Evolutionary conservation across 2,113 vertebrate species (phyloP).

Genomic region (Fregata magnificens): DNA sequence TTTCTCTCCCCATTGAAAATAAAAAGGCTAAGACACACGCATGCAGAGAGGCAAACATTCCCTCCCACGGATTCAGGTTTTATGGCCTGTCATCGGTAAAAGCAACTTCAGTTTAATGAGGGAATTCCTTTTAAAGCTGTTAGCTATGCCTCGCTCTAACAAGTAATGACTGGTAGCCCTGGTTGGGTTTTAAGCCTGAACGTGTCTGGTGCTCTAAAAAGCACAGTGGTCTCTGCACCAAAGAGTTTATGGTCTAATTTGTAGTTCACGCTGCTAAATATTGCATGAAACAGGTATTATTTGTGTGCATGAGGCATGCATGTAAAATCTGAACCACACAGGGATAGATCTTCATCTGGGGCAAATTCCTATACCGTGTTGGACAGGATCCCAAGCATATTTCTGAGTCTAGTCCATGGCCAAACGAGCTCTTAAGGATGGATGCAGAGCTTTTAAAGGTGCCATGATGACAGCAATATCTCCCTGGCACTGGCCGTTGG

Average conservation of each 20-base stretch:
- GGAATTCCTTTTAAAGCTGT: constrained; percentile 40
- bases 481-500: background rate
- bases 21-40: background rate
- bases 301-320: background rate
- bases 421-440: background rate
- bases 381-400: background rate
- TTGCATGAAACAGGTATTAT: background rate
- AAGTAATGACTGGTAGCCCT: background rate
- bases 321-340: background rate
- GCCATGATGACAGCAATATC: background rate
- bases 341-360: background rate
- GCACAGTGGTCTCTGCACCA: background rate
- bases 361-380: rapidly evolving
- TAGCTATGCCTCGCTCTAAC: background rate
- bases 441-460: background rate
- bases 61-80: constrained; percentile 10
- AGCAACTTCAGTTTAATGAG: constrained; percentile 47
- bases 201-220: background rate
- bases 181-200: background rate
- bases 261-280: background rate
- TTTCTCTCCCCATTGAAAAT: constrained; percentile 51
- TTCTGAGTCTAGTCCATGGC: background rate
- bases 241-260: constrained; percentile 9
- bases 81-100: constrained; percentile 50
- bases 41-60: background rate